Evolutionary conservation across 2,797 vertebrate species (phyloP).

Genomic region (Gephyroberyx darwinii): DNA sequence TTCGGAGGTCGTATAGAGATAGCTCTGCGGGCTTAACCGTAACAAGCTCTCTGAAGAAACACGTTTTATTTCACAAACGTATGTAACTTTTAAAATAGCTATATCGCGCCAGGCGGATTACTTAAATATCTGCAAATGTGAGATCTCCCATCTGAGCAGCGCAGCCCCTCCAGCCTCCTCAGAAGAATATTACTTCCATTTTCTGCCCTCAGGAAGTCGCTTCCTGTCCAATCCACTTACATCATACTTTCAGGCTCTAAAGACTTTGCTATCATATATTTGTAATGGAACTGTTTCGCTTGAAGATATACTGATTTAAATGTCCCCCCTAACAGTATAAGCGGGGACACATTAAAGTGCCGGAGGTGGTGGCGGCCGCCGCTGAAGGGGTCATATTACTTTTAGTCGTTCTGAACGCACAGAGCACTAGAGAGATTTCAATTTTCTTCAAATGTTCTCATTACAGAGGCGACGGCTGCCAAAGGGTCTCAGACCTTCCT

Average conservation of each 20-base stretch:
- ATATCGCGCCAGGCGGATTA: conserved; percentile 7
- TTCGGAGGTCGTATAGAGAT: background rate
- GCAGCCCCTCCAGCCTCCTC: conserved; percentile 31
- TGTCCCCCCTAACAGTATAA: conserved; percentile 72
- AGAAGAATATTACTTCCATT: conserved; percentile 47
- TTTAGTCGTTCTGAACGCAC: conserved; percentile 74
- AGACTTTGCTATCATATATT: conserved; percentile 64
- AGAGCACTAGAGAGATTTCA: conserved; percentile 76
- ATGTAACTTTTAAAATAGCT: conserved; percentile 1
- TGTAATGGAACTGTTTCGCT: conserved; percentile 74
- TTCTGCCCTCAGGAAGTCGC: conserved; percentile 44
- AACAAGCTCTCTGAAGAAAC: conserved; percentile 12
- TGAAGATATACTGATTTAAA: conserved; percentile 77
- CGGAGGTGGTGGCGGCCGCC: conserved; percentile 48
- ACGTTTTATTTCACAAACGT: background rate
- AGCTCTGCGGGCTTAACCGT: background rate
- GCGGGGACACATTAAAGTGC: conserved; percentile 64
- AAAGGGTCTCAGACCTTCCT: conserved; percentile 73
- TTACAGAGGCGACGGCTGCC: conserved; percentile 74
- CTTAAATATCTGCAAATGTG: conserved; percentile 43
- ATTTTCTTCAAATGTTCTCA: conserved; percentile 83
- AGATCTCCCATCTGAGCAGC: conserved; percentile 16
- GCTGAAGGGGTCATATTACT: conserved; percentile 76
- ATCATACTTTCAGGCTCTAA: conserved; percentile 69
- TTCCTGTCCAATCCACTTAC: conserved; percentile 71